Evolutionary conservation across 2,797 vertebrate species (phyloP), one percentile per base, ranked within the genome.

Genomic region (Scolopax rusticola): DNA sequence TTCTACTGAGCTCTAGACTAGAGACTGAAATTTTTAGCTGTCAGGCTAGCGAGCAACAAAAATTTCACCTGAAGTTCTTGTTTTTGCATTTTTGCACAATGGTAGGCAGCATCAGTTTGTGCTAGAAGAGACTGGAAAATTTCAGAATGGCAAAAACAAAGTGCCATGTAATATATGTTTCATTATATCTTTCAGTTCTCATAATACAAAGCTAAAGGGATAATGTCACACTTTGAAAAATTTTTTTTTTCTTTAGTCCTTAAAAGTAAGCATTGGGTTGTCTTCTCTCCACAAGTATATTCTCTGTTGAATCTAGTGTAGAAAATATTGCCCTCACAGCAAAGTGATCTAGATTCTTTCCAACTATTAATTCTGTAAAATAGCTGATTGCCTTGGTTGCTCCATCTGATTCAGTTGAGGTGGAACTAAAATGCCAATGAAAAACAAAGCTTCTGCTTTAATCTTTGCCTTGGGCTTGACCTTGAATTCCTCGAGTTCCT

Each of bases 401-500:
- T 91, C 23, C 50, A 47, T 57, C 32, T 77, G 33, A 83, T 92
- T 83, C 68, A 73, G 53, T 6, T 61, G 43, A 95, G 50, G 57
- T 69, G 69, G 24, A 86, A 79, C 30, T 93, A 81, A 92, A 91
- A 94, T 24, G 23, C 75, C 86, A 95, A 86, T 78, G 21, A 75
- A 91, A 93, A 92, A 47, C 30, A 91, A 90, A 75, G 16, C 57
- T 87, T 84, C 65, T 86, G 16, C 28, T 69, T 77, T 89, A 96
- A 84, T 96, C 76, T 91, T 93, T 89, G 87, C 84, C 94, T 95
- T 90, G 23, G 79, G 76, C 73, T 92, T 93, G 86, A 86, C 40
- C 84, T 87, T 73, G 50, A 86, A 47, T 94, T 96, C 91, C 87
- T 94, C 11, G 6, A 91, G 84, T 88, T 96, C 65, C n/a, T 92